These are phyloP conservation scores for silkworm (Bombyx mori) DNA, from an alignment of 1,140 invertebrate species.

Conservation along the genomic window DNA sequence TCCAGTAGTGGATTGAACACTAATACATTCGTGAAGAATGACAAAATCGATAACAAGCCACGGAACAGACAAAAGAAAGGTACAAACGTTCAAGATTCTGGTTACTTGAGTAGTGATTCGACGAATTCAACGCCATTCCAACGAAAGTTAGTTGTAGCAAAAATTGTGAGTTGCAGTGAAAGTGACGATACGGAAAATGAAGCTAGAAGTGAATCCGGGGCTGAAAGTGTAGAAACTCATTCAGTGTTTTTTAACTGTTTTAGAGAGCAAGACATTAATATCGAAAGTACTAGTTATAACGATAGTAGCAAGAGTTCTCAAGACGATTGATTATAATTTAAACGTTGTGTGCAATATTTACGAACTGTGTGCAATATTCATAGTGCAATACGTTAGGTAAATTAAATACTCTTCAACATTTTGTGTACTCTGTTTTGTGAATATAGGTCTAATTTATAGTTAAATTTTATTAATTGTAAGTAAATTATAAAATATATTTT, in stretches of 20 bases:
- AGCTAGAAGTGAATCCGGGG: slow-evolving; percentile 86
- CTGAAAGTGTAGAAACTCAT: slow-evolving; percentile 87
- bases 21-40: slow-evolving; percentile 46
- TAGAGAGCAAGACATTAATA: slow-evolving; percentile 29
- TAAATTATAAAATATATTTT: not conserved
- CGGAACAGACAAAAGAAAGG: slow-evolving; percentile 48
- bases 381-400: slow-evolving; percentile 20
- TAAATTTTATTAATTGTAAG: not conserved
- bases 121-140: slow-evolving; percentile 68
- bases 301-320: slow-evolving; percentile 28
- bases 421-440: slow-evolving; percentile 1
- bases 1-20: slow-evolving; percentile 36
- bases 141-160: slow-evolving; percentile 50
- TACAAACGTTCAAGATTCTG: slow-evolving; percentile 73
- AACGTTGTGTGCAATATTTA: slow-evolving; percentile 21
- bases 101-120: slow-evolving; percentile 84
- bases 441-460: not conserved
- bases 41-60: slow-evolving; percentile 32
- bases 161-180: slow-evolving; percentile 72
- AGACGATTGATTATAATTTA: slow-evolving; percentile 34
- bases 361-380: slow-evolving; percentile 22
- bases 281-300: slow-evolving; percentile 19
- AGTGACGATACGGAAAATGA: slow-evolving; percentile 83
- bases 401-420: slow-evolving; percentile 5
- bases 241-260: slow-evolving; percentile 83